phyloP scores from a whole-genome alignment of 2,113 vertebrate genomes.

The Thamnaconus septentrionalis region DNA sequence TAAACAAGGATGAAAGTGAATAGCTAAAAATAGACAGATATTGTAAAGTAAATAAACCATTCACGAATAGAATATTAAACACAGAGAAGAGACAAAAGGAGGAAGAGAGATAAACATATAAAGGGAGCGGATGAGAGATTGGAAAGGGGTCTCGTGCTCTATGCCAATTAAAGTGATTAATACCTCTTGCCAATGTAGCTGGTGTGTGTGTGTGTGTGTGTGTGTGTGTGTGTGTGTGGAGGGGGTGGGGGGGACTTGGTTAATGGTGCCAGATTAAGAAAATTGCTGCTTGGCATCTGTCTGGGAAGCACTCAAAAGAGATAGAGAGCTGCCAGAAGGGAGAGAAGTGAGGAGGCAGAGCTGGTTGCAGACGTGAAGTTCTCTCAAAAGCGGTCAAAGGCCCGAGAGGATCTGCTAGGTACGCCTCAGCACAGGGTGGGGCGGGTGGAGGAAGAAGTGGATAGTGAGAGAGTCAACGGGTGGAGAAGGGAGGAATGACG shows the following conservation, averaged over 20 bases:
- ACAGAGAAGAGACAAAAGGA: not conserved
- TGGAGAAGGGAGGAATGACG: slow-evolving; percentile 1
- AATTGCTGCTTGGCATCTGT: slow-evolving; percentile 47
- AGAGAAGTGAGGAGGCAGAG: slow-evolving; percentile 13
- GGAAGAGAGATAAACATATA: slow-evolving; percentile 1
- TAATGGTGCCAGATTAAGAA: slow-evolving; percentile 70
- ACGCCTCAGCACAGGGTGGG: not conserved
- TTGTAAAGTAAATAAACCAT: not conserved
- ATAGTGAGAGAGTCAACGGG: slow-evolving; percentile 4
- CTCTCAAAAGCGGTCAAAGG: slow-evolving; percentile 6
- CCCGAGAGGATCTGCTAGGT: slow-evolving; percentile 2
- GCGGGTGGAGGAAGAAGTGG: slow-evolving; percentile 2
- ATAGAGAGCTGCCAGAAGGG: slow-evolving; percentile 38
- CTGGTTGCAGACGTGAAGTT: slow-evolving; percentile 3
- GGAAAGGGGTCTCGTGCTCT: slow-evolving; percentile 44
- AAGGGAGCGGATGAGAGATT: slow-evolving; percentile 13
- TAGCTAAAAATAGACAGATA: not conserved
- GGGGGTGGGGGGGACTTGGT: slow-evolving; percentile 24
- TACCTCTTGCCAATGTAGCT: slow-evolving; percentile 36
- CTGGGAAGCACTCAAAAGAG: slow-evolving; percentile 39
- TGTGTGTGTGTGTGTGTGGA: no score
- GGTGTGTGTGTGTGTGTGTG: not conserved
- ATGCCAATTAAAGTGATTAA: slow-evolving; percentile 73
- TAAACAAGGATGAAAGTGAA: not conserved
- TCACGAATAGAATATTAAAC: not conserved